Percentiles rank a stretch among this genome's conserved stretches.
Conservation (phyloP, 2,113 vertebrate species). For the Etheostoma spectabile region DNA sequence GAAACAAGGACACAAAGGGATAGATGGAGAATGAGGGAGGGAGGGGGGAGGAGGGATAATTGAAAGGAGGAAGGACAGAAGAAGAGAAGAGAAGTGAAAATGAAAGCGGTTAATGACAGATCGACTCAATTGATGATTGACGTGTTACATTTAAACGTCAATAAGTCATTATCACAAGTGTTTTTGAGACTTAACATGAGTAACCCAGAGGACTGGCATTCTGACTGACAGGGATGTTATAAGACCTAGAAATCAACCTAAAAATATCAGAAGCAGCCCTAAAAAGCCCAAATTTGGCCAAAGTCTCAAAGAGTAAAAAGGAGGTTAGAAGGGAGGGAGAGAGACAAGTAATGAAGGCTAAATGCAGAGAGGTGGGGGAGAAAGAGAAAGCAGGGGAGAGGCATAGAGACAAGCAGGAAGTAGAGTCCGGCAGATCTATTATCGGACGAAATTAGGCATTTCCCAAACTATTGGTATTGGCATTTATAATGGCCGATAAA, state of each 20-base stretch:
- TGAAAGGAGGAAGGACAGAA: slow-evolving; percentile 2
- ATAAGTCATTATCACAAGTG: slow-evolving; percentile 5
- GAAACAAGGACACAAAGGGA: slow-evolving; percentile 65
- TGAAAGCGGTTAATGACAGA: slow-evolving; percentile 7
- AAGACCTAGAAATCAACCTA: slow-evolving; percentile 41
- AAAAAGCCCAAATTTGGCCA: slow-evolving; percentile 28
- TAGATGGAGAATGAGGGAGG: slow-evolving; percentile 41
- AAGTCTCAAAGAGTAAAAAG: neutral
- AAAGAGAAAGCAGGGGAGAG: neutral
- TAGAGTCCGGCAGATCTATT: no score
- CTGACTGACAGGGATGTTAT: slow-evolving; percentile 4
- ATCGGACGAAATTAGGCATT: no score
- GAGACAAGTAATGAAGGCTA: neutral
- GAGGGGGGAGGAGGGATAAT: slow-evolving; percentile 1
- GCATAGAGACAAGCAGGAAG: neutral
- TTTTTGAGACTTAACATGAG: slow-evolving; percentile 1
- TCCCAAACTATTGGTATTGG: no score
- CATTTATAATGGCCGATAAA: no score
- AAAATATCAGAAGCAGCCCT: slow-evolving; percentile 37
- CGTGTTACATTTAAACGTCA: slow-evolving; percentile 18
- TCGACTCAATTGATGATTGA: neutral
- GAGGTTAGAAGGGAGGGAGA: slow-evolving; percentile 27
- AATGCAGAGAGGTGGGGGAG: neutral
- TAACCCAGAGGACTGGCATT: neutral
- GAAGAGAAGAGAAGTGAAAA: slow-evolving; percentile 24